Base-by-base conservation (phyloP, 2,888 invertebrate species). In the Cheiracanthium punctorium region DNA sequence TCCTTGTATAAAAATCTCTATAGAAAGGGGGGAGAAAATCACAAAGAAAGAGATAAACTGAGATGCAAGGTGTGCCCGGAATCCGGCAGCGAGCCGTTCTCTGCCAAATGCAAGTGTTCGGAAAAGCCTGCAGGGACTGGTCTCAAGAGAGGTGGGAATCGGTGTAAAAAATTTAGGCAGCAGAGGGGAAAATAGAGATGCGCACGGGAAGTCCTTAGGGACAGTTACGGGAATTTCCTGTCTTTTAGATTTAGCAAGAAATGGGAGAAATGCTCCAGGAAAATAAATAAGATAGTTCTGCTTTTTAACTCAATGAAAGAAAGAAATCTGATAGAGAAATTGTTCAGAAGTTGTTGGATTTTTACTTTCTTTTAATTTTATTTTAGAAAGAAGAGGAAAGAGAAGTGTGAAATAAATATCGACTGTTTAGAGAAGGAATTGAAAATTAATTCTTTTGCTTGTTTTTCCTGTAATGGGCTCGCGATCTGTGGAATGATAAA, bases 301-400 rank as follows among this genome's bases (percentile, higher is more conserved):
- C 79, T 84, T n/a, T 82, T 84, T 84, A 77, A 84, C 84, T 77
- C 84, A 84, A 79, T 84, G 77, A 84, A 79, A 84, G 82, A 84
- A 84, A 79, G 67, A 84, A 84, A 77, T 77, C 77, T 77, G 77
- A 72, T 82, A 58, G 24, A 58, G 24, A 58, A 58, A 58, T 58
- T 20, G 58, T 24, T 58, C 24, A 12, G 58, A 58, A 58, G 58
- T 58, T 58, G 58, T 58, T 24, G 24, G 4, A 37, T 70, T 29
- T 20, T 28, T n/a, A n/a, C n/a, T n/a, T n/a, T n/a, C n/a, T n/a
- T n/a, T n/a, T n/a, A n/a, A n/a, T n/a, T n/a, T n/a, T n/a, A n/a
- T n/a, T 64, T 24, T 7, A 69, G 32, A 33, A n/a, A 17, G 29
- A n/a, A 17, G 37, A 41, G 48, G 70, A 24, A 33, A 70, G 74